Percentiles rank a stretch among this genome's conserved stretches.
These are phyloP conservation scores for Aythya baeri DNA, from an alignment of 2,113 vertebrate species.

Conservation along the genomic window DNA sequence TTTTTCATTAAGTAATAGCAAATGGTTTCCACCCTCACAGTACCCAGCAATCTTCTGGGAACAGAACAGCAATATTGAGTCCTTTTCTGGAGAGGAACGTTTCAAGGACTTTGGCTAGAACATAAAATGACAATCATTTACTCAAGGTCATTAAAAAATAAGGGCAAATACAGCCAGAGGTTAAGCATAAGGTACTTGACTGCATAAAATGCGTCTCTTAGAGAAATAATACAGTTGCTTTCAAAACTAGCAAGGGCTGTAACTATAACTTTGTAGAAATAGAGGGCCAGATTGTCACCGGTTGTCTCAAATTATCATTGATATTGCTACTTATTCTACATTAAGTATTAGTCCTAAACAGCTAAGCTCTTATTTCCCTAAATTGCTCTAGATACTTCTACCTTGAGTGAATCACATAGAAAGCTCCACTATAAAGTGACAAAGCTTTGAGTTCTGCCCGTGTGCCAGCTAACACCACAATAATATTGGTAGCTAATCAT, in stretches of 20 bases:
- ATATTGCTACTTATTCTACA: background rate
- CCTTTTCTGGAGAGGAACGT: conserved; percentile 56
- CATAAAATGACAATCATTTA: conserved; percentile 65
- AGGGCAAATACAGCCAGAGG: conserved; percentile 35
- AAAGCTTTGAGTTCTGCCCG: background rate
- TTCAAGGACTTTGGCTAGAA: conserved; percentile 63
- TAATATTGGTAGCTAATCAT: conserved; percentile 31
- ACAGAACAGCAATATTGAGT: conserved; percentile 33
- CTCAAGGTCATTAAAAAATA: conserved; percentile 54
- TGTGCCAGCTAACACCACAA: background rate
- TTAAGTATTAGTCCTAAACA: background rate
- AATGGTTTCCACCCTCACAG: conserved; percentile 67
- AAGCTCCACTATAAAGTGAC: background rate
- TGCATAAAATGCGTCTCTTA: conserved; percentile 36
- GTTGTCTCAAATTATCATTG: background rate
- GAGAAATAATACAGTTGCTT: conserved; percentile 24
- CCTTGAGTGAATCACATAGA: background rate
- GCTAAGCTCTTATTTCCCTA: background rate
- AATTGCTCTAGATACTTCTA: background rate
- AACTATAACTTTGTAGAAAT: background rate
- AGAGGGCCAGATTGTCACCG: background rate
- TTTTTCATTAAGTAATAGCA: conserved; percentile 76
- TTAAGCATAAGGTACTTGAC: conserved; percentile 32
- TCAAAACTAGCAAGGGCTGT: background rate
- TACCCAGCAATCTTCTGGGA: conserved; percentile 70